phyloP scores from a whole-genome alignment of 2,888 invertebrate species.

The Steinernema carpocapsae region DNA sequence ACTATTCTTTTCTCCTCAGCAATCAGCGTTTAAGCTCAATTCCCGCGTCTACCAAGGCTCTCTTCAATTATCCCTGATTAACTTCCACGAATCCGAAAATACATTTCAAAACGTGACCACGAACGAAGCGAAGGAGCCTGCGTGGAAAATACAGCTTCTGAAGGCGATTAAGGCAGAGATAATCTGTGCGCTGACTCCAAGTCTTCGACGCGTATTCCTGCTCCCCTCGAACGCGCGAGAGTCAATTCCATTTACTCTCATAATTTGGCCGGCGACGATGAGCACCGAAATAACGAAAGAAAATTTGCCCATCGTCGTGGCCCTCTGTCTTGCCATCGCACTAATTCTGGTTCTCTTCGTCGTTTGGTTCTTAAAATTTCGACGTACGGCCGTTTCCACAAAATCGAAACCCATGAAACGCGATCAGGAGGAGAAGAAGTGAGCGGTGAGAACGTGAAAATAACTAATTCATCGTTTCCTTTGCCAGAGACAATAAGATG shows the following conservation, averaged over 20 bases:
- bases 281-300: constrained; percentile 25
- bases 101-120: too few species aligned
- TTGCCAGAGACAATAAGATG: background rate
- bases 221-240: too few species aligned
- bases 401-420: background rate
- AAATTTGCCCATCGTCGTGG: constrained; percentile 11
- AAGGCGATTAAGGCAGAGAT: constrained; percentile 16
- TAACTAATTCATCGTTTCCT: background rate
- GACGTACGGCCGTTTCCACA: background rate
- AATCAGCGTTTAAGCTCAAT: too few species aligned
- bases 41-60: background rate
- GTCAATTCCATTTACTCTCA: constrained; percentile 20
- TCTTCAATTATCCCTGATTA: background rate
- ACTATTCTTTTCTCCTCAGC: too few species aligned
- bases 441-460: background rate
- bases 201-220: background rate
- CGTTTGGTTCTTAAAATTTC: background rate
- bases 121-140: constrained; percentile 2
- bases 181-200: background rate
- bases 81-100: background rate
- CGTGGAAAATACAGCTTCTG: constrained; percentile 5
- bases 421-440: background rate
- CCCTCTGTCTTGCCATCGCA: constrained; percentile 1
- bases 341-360: background rate
- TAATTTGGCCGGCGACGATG: constrained; percentile 15